Percentiles rank a stretch among this genome's conserved stretches.
Evolutionary conservation across 2,888 invertebrate genomes (phyloP).

Genomic region (Lymantria dispar): DNA sequence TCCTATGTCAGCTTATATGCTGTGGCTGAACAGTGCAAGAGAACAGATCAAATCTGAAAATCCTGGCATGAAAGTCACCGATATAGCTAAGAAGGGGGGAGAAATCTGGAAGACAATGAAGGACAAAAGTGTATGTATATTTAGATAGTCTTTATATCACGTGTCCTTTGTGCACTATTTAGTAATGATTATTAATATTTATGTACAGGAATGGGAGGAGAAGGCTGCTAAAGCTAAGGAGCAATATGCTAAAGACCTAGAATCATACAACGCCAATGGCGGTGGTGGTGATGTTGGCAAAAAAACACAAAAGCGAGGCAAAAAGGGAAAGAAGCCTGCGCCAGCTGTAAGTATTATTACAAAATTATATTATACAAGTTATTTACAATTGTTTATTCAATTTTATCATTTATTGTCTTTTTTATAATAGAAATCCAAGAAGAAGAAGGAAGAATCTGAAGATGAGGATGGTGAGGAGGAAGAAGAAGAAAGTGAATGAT

Average conservation of each 20-base stretch:
- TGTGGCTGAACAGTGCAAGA: constrained; percentile 95
- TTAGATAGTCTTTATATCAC: neutral
- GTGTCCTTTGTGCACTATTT: constrained; percentile 2
- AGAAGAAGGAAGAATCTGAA: constrained; percentile 85
- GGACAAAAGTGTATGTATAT: constrained; percentile 89
- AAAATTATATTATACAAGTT: neutral
- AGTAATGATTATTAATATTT: constrained; percentile 13
- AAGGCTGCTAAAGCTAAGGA: constrained; percentile 94
- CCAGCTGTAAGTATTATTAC: constrained; percentile 59
- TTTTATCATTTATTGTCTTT: constrained; percentile 7
- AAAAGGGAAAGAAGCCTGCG: constrained; percentile 76
- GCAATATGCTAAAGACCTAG: constrained; percentile 93
- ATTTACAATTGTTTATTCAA: neutral
- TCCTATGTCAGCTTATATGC: constrained; percentile 95
- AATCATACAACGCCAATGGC: constrained; percentile 93
- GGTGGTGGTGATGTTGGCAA: constrained; percentile 83
- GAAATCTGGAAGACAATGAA: constrained; percentile 96
- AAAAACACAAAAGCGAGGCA: constrained; percentile 82
- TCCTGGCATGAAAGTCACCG: constrained; percentile 95
- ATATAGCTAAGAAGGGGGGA: constrained; percentile 96
- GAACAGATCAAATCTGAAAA: constrained; percentile 94
- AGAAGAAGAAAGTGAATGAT: constrained; percentile 86
- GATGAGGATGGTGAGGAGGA: constrained; percentile 85
- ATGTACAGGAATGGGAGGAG: constrained; percentile 92
- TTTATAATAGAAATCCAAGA: constrained; percentile 67